Base-by-base conservation (phyloP, 1,140 invertebrate species). In the Lepidostoma basale region DNA sequence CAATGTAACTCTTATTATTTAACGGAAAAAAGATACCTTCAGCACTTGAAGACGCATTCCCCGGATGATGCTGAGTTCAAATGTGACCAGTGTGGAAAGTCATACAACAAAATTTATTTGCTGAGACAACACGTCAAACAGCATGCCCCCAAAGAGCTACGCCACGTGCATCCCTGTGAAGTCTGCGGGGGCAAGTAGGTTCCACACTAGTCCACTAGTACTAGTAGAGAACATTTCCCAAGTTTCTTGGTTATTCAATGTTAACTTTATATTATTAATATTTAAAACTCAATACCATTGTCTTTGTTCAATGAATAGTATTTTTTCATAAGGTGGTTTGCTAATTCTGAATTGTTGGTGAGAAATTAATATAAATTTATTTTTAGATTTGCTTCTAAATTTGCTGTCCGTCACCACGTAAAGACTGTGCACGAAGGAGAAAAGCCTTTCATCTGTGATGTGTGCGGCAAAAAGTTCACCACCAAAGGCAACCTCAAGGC, bases 401-500 rank as follows among this genome's bases (percentile, higher is more conserved):
- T 45, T 25, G 63, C 60, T 33, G 52, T 72, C 3, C 64, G 64
- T 26, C 20, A 33, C 36, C 70, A 72, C 33, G 26, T 66, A 9
- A 65, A 40, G 16, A 54, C 67, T 18, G 62, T 72, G 3, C 66
- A 72, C 36, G 40, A 68, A 30, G 66, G 62, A 44, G 33, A 36
- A 44, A 56, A 36, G 36, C 54, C 66, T 10, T 72, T 47, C 36
- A 62, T 72, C n/a, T 72, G 70, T 52, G 70, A 72, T 33, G 49
- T 68, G n/a, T 72, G 70, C 26, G 70, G 70, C 16, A 62, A 68
- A 25, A 58, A 66, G 10, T 72, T 68, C n/a, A 58, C 23, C 16
- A 66, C 42, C 26, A 68, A 72, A 40, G 70, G 62, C 9, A 72
- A 72, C 62, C 62, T 72, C 22, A 54, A 65, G 56, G 44, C 62